Evolutionary conservation across 2,888 invertebrate species (phyloP).

Genomic region (Melipona bicolor): DNA sequence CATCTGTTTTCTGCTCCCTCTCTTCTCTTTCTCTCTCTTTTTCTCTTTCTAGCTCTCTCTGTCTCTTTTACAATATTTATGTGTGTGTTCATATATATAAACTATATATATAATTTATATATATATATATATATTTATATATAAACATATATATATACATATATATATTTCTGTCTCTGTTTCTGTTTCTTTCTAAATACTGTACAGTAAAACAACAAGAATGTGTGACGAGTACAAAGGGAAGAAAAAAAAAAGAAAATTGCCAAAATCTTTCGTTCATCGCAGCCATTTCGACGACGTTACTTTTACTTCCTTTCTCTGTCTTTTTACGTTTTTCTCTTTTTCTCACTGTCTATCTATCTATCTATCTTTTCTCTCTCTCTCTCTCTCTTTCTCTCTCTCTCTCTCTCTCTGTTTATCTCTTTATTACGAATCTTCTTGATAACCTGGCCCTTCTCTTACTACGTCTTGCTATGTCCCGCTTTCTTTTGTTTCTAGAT

Average conservation of each 20-base stretch:
- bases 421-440: conserved; percentile 77
- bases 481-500: conserved; percentile 96
- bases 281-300: conserved; percentile 18
- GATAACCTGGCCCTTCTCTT: conserved; percentile 84
- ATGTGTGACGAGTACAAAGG: not conserved
- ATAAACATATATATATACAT: too few relatives aligned
- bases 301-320: conserved; percentile 31
- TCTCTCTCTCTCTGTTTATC: conserved; percentile 50
- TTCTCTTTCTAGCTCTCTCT: not conserved
- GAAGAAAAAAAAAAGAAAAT: not conserved
- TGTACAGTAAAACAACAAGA: not conserved
- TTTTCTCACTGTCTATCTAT: not conserved
- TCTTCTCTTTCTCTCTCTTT: conserved; percentile 14
- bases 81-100: not conserved
- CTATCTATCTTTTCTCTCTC: conserved; percentile 10
- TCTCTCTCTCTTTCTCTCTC: conserved; percentile 36
- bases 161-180: conserved; percentile 6
- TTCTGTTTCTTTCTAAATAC: conserved; percentile 5
- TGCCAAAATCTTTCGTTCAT: conserved; percentile 10
- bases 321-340: conserved; percentile 31
- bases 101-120: not conserved
- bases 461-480: conserved; percentile 91
- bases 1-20: conserved; percentile 46
- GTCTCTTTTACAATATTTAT: not conserved
- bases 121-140: not conserved